Conservation (phyloP, 2,113 vertebrate species). For the Leptodactylus fuscus region DNA sequence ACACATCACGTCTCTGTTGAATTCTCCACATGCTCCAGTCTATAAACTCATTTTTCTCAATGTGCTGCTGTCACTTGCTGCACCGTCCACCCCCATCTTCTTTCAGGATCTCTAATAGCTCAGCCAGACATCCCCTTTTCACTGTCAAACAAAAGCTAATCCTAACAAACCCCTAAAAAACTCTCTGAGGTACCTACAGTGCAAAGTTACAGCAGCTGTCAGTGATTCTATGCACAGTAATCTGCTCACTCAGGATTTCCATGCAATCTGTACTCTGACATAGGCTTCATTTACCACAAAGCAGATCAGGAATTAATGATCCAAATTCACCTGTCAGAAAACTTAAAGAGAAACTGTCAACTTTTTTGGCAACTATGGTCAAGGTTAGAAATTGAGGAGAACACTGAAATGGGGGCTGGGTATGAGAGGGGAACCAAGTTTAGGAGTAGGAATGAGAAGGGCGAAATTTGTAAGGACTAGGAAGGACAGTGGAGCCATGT, state of each 20-base stretch:
- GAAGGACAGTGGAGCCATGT: too few species aligned
- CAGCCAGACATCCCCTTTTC: constrained; percentile 36
- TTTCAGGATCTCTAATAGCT: constrained; percentile 44
- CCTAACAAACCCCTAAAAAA: constrained; percentile 14
- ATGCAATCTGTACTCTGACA: constrained; percentile 24
- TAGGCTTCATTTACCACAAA: not conserved
- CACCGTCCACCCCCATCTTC: constrained; percentile 15
- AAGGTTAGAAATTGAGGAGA: too few species aligned
- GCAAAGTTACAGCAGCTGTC: not conserved
- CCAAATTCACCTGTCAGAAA: not conserved
- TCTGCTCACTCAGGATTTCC: constrained; percentile 1
- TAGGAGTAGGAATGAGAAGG: too few species aligned
- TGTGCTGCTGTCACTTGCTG: constrained; percentile 50
- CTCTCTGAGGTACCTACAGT: not conserved
- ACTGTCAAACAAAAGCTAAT: constrained; percentile 30
- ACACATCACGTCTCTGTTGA: constrained; percentile 35
- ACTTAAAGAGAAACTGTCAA: too few species aligned
- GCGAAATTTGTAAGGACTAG: too few species aligned
- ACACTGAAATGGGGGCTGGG: too few species aligned
- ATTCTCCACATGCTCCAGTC: constrained; percentile 18
- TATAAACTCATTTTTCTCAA: constrained; percentile 53
- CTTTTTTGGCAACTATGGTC: too few species aligned
- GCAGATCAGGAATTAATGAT: not conserved
- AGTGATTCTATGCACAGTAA: constrained; percentile 8
- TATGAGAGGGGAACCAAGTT: too few species aligned